A percentile compares a stretch with the other conserved stretches of the same genome.
These are phyloP conservation scores for Drosophila lowei DNA, from an alignment of 1,140 invertebrate species.

Conservation along the genomic window DNA sequence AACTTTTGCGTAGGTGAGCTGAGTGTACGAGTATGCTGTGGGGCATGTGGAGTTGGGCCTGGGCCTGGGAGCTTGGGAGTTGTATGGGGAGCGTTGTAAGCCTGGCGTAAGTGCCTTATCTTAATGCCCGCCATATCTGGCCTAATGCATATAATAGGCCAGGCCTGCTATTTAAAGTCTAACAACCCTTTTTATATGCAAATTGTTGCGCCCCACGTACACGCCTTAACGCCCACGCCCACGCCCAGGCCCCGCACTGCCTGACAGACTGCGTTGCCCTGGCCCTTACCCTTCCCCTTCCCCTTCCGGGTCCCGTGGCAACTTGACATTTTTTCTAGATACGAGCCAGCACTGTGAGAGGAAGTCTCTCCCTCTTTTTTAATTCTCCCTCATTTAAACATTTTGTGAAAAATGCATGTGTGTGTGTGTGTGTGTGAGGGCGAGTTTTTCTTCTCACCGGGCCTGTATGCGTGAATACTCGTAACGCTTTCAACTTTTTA, in stretches of 20 bases:
- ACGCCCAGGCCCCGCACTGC: background rate
- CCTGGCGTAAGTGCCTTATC: constrained; percentile 78
- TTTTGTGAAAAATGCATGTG: constrained; percentile 58
- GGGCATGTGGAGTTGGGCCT: background rate
- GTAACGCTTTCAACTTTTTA: constrained; percentile 51
- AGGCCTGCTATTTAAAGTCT: constrained; percentile 76
- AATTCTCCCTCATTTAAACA: constrained; percentile 73
- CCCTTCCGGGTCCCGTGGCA: constrained; percentile 27
- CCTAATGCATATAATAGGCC: constrained; percentile 80
- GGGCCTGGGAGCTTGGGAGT: no score
- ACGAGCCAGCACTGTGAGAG: constrained; percentile 26
- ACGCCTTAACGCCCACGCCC: constrained; percentile 51
- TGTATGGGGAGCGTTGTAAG: constrained; percentile 44
- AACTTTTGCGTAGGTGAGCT: constrained; percentile 61
- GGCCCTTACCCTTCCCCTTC: constrained; percentile 8
- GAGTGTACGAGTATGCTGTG: constrained; percentile 6
- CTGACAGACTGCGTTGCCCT: background rate
- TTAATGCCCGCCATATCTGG: constrained; percentile 75
- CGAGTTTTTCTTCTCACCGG: constrained; percentile 16
- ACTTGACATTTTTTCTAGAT: constrained; percentile 70
- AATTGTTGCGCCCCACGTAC: constrained; percentile 76
- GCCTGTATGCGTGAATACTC: constrained; percentile 32
- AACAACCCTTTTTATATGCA: constrained; percentile 82
- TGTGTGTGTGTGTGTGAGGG: constrained; percentile 21
- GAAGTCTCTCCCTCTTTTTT: constrained; percentile 41